Conservation (phyloP, 1,140 invertebrate species). For the Bombus turneri region DNA sequence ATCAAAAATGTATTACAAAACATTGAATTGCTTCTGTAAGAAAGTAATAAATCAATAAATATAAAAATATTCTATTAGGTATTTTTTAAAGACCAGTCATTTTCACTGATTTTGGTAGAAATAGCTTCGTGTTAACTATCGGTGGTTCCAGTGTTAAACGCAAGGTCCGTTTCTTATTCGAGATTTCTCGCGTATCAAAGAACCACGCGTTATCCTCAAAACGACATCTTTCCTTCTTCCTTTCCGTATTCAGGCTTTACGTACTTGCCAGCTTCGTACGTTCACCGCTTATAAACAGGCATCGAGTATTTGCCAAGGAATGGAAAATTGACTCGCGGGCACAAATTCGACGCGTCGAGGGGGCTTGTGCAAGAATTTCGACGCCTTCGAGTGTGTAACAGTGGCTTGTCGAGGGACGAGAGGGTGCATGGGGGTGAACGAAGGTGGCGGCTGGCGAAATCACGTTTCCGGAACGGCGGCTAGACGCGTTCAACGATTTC, state of each 20-base stretch:
- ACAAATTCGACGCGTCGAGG: slow-evolving; percentile 27
- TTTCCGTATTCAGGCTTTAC: neutral
- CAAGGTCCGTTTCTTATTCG: neutral
- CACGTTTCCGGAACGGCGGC: slow-evolving; percentile 69
- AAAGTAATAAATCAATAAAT: too few species aligned
- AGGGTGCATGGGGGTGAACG: neutral
- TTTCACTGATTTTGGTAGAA: too few species aligned
- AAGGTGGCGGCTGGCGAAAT: slow-evolving; percentile 46
- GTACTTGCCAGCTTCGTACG: neutral
- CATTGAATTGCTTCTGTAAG: too few species aligned
- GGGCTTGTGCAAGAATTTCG: slow-evolving; percentile 36
- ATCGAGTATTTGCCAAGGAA: slow-evolving; percentile 44
- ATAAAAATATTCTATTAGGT: too few species aligned
- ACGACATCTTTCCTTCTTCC: neutral
- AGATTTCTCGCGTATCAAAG: neutral
- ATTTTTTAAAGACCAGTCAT: too few species aligned
- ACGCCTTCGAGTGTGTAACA: slow-evolving; percentile 22
- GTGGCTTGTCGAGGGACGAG: neutral
- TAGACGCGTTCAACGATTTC: slow-evolving; percentile 69
- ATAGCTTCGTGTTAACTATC: too few species aligned
- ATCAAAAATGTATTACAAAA: too few species aligned
- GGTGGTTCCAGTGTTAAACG: neutral
- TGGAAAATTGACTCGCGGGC: slow-evolving; percentile 41
- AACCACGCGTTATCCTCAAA: neutral
- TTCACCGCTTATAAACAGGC: slow-evolving; percentile 41